Percentiles rank a stretch among this genome's conserved stretches.
phyloP scores from a whole-genome alignment of 2,797 vertebrate species.

The Coregonus sp. region DNA sequence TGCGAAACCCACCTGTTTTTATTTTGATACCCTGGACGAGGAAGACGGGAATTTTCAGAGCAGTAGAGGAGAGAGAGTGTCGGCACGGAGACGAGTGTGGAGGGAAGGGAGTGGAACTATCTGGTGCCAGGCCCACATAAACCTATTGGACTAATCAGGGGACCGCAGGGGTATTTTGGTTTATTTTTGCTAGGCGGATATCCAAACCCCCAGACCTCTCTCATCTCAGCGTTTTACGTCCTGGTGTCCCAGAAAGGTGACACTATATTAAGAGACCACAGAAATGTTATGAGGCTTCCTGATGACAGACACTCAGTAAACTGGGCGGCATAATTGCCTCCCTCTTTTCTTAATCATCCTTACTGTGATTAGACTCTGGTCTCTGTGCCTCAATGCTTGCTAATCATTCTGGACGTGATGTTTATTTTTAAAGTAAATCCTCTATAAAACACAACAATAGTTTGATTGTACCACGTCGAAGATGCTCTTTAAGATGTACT shows the following conservation, averaged over 20 bases:
- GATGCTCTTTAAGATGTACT: conserved; percentile 1
- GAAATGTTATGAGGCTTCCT: conserved; percentile 38
- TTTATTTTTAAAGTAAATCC: background rate
- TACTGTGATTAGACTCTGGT: conserved; percentile 5
- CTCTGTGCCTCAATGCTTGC: background rate
- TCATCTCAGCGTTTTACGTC: conserved; percentile 17
- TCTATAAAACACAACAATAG: conserved; percentile 7
- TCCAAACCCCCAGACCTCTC: conserved; percentile 34
- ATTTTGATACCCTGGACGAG: conserved; percentile 16
- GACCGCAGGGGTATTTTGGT: conserved; percentile 40
- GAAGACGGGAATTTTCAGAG: background rate
- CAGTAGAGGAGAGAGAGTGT: background rate
- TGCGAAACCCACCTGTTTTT: conserved; percentile 35
- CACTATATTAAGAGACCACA: conserved; percentile 45
- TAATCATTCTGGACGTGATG: background rate
- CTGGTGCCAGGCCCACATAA: conserved; percentile 12
- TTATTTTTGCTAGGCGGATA: conserved; percentile 33
- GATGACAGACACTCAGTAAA: conserved; percentile 45
- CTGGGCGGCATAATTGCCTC: conserved; percentile 25
- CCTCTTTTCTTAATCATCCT: conserved; percentile 33
- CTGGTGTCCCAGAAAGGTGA: conserved; percentile 60
- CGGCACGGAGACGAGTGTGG: background rate
- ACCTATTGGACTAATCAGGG: conserved; percentile 30
- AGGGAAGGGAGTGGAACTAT: conserved; percentile 1
- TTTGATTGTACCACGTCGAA: background rate